phyloP scores from a whole-genome alignment of 2,888 invertebrate genomes.

The Athetis lepigone region DNA sequence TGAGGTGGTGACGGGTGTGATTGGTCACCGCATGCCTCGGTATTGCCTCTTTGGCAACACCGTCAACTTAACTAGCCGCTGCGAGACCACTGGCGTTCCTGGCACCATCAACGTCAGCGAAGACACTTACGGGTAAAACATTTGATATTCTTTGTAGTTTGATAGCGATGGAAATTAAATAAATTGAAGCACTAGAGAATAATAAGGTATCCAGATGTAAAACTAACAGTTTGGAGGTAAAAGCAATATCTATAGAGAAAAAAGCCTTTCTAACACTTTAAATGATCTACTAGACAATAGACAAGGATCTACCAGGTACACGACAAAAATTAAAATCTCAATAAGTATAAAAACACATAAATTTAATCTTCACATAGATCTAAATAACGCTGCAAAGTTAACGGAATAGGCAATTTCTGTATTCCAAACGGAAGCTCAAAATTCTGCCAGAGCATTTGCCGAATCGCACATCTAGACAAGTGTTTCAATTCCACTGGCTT shows the following conservation, averaged over 20 bases:
- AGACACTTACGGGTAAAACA: slow-evolving; percentile 95
- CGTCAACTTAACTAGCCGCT: slow-evolving; percentile 97
- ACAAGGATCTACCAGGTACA: background rate
- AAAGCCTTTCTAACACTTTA: background rate
- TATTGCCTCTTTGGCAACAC: slow-evolving; percentile 98
- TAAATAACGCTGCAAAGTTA: slow-evolving; percentile 92
- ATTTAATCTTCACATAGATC: slow-evolving; percentile 93
- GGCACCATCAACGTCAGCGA: slow-evolving; percentile 98
- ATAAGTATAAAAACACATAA: slow-evolving; percentile 2
- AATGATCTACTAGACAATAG: background rate
- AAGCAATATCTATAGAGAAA: too few relatives aligned
- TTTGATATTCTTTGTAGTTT: background rate
- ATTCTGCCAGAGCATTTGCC: slow-evolving; percentile 92
- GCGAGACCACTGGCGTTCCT: slow-evolving; percentile 97
- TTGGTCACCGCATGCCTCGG: slow-evolving; percentile 98
- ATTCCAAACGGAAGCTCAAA: slow-evolving; percentile 95
- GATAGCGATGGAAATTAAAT: background rate
- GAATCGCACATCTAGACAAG: slow-evolving; percentile 93
- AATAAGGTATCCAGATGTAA: background rate
- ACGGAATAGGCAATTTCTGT: slow-evolving; percentile 92
- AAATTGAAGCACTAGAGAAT: background rate
- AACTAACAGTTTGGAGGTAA: background rate
- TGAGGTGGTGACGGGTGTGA: slow-evolving; percentile 98
- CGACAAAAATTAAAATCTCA: slow-evolving; percentile 13
- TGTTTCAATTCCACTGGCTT: slow-evolving; percentile 94